These are phyloP conservation scores for Cylas formicarius DNA, from an alignment of 1,140 invertebrate species.

Conservation along the genomic window DNA sequence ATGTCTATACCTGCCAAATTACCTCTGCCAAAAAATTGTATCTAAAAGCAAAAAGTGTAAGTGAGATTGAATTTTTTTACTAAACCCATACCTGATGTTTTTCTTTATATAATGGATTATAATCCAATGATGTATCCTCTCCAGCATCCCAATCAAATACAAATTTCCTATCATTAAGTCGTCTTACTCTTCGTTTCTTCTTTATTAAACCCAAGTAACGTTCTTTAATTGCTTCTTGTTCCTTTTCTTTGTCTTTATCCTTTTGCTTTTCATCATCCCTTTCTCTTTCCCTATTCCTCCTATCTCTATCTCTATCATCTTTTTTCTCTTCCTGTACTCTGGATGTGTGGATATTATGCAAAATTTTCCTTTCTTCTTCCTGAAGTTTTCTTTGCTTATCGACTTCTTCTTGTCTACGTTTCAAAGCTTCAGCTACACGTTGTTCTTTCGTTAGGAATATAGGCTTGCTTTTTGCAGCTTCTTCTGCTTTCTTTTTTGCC, in stretches of 20 bases:
- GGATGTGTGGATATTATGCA: conserved; percentile 28
- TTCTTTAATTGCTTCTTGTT: conserved; percentile 89
- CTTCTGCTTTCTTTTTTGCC: conserved; percentile 93
- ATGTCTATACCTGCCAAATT: conserved; percentile 98
- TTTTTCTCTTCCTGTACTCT: conserved; percentile 29
- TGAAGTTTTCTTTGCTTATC: conserved; percentile 57
- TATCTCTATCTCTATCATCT: conserved; percentile 29
- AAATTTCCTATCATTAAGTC: conserved; percentile 97
- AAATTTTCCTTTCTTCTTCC: conserved; percentile 63
- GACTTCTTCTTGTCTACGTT: conserved; percentile 81
- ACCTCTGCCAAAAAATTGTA: conserved; percentile 96
- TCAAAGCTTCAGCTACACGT: conserved; percentile 79
- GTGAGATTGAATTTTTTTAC: background rate
- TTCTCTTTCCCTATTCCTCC: conserved; percentile 42
- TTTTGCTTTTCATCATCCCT: conserved; percentile 44
- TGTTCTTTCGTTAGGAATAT: conserved; percentile 97
- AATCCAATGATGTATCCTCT: conserved; percentile 97
- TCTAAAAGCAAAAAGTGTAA: conserved; percentile 31
- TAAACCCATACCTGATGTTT: conserved; percentile 66
- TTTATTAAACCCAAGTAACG: conserved; percentile 92
- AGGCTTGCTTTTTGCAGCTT: conserved; percentile 87
- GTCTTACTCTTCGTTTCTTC: conserved; percentile 83
- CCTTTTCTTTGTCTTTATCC: conserved; percentile 84
- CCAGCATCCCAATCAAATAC: conserved; percentile 99
- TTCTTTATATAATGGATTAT: conserved; percentile 95